Percentiles rank a stretch among this genome's conserved stretches.
Conservation (phyloP, 2,113 vertebrate species). For the Prionailurus bengalensis region DNA sequence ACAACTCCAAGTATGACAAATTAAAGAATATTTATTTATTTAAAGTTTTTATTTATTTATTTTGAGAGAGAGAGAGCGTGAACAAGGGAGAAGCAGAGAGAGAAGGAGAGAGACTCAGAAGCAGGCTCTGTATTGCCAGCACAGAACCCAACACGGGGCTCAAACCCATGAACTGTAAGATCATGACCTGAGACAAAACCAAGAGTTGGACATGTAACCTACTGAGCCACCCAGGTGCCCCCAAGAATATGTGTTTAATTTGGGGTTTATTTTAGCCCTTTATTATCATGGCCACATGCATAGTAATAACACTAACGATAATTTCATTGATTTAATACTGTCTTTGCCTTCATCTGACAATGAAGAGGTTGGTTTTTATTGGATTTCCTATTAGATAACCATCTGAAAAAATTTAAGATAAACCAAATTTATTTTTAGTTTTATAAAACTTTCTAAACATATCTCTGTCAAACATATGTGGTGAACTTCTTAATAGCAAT, state of each 20-base stretch:
- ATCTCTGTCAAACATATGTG: background rate
- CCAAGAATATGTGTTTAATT: background rate
- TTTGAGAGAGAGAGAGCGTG: too few species aligned
- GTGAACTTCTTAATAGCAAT: background rate
- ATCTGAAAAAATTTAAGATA: background rate
- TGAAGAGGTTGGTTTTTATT: background rate
- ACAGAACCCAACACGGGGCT: too few species aligned
- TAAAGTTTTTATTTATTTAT: too few species aligned
- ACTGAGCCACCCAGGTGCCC: too few species aligned
- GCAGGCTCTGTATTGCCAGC: too few species aligned
- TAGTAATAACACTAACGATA: background rate
- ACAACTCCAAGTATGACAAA: background rate
- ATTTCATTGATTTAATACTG: background rate
- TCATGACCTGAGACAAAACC: too few species aligned
- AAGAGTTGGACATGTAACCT: too few species aligned
- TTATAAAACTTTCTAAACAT: slow-evolving; percentile 12
- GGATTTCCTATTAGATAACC: background rate
- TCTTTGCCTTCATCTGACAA: background rate
- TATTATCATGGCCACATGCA: background rate
- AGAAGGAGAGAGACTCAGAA: too few species aligned
- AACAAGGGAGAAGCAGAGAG: too few species aligned
- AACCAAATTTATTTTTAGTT: background rate
- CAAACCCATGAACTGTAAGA: too few species aligned
- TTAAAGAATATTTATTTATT: background rate
- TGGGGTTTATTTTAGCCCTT: background rate